Percentiles rank a stretch among this genome's conserved stretches.
These are phyloP conservation scores for Hesperophylax magnus DNA, from an alignment of 1,140 invertebrate species.

Conservation along the genomic window DNA sequence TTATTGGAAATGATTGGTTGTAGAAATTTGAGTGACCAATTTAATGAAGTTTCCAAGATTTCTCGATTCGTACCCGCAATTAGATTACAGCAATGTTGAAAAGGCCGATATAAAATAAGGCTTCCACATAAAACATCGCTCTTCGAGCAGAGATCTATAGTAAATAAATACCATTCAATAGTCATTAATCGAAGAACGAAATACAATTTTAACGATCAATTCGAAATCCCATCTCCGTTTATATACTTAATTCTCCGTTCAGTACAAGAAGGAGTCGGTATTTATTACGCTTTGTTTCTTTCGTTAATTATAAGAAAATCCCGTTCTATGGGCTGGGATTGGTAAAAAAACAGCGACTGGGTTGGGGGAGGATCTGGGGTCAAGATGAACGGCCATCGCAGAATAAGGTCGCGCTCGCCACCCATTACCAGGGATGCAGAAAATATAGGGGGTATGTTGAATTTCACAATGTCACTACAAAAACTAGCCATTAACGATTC, in stretches of 20 bases:
- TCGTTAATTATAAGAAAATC: slow-evolving; percentile 43
- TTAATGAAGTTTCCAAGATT: no score
- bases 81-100: no score
- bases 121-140: no score
- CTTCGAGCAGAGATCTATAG: neutral
- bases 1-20: no score
- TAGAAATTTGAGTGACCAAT: no score
- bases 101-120: no score
- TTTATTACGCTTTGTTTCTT: slow-evolving; percentile 42
- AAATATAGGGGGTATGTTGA: no score
- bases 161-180: slow-evolving; percentile 24
- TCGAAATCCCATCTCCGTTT: slow-evolving; percentile 35
- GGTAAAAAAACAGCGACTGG: slow-evolving; percentile 1
- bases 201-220: slow-evolving; percentile 39
- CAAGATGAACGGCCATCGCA: slow-evolving; percentile 50
- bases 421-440: slow-evolving; percentile 37
- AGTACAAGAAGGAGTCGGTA: neutral
- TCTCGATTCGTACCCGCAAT: no score
- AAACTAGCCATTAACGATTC: no score
- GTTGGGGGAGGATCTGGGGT: slow-evolving; percentile 7
- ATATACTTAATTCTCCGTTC: slow-evolving; percentile 10
- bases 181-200: slow-evolving; percentile 14
- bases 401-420: slow-evolving; percentile 42
- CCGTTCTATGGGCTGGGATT: neutral
- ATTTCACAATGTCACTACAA: no score